Evolutionary conservation across 1,140 invertebrate genomes (phyloP).

Genomic region (Neodiprion lecontei): DNA sequence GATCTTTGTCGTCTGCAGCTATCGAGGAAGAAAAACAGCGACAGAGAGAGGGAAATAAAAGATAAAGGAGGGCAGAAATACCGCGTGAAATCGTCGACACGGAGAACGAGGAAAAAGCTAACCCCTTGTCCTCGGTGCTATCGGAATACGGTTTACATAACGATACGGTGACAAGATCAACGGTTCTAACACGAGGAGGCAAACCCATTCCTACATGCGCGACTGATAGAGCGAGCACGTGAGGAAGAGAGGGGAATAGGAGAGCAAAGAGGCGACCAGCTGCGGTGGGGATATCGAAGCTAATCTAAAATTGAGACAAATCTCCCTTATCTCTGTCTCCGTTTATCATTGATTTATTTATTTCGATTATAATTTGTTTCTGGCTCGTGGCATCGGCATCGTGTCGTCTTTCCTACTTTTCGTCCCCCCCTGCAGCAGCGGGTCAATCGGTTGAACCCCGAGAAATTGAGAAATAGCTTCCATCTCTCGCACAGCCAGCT

Average conservation of each 20-base stretch:
- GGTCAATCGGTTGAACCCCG: background rate
- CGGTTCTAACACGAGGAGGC: constrained; percentile 12
- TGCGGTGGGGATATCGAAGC: background rate
- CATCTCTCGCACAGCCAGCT: no score
- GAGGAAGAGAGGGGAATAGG: background rate
- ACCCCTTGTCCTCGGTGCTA: constrained; percentile 34
- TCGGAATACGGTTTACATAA: constrained; percentile 45
- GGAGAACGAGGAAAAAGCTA: constrained; percentile 9
- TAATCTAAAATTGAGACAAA: constrained; percentile 2
- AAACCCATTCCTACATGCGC: background rate
- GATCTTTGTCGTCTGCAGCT: background rate
- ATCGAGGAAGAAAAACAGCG: background rate
- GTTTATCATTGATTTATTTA: constrained; percentile 8
- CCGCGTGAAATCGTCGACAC: background rate
- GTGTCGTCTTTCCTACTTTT: background rate
- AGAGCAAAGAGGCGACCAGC: background rate
- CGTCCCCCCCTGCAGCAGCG: background rate
- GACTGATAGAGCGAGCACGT: background rate
- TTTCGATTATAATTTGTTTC: constrained; percentile 8
- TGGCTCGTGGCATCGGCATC: constrained; percentile 5
- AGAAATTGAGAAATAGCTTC: no score
- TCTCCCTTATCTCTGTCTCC: background rate
- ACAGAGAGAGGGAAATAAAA: constrained; percentile 20
- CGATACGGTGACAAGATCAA: constrained; percentile 29
- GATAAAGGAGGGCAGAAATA: background rate